A percentile compares a stretch with the other conserved stretches of the same genome.
phyloP scores from a whole-genome alignment of 1,140 invertebrate genomes.

The Magallana angulata region DNA sequence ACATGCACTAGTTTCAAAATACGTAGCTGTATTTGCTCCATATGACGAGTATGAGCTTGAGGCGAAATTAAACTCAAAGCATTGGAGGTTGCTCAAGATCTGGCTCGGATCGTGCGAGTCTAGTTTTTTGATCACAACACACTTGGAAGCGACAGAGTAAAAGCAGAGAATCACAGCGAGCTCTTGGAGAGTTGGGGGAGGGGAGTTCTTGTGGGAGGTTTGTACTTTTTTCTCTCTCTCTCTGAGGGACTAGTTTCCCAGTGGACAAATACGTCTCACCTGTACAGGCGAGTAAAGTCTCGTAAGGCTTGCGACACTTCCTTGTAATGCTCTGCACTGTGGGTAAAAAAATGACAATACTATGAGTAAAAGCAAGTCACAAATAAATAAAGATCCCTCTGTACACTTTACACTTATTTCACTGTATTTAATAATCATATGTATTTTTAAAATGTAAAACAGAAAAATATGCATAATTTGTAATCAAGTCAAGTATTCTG shows the following conservation, averaged over 20 bases:
- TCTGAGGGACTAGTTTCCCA: not conserved
- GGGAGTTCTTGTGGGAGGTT: not conserved
- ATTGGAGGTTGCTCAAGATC: not conserved
- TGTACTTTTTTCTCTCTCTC: not conserved
- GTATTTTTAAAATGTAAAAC: too few relatives aligned
- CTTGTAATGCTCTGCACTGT: constrained; percentile 86
- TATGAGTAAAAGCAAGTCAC: too few relatives aligned
- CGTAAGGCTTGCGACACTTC: constrained; percentile 85
- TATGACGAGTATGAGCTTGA: too few relatives aligned
- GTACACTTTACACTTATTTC: too few relatives aligned
- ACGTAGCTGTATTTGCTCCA: too few relatives aligned
- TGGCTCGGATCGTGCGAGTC: not conserved
- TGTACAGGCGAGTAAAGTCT: constrained; percentile 88
- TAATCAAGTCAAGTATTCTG: too few relatives aligned
- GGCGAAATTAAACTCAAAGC: not conserved
- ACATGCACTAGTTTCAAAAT: too few relatives aligned
- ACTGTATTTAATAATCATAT: too few relatives aligned
- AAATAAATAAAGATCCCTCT: too few relatives aligned
- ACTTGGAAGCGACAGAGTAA: constrained; percentile 6
- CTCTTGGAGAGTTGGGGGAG: not conserved
- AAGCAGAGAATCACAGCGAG: constrained; percentile 21
- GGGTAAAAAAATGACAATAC: too few relatives aligned
- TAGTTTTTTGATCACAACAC: constrained; percentile 26
- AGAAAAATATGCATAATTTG: too few relatives aligned
- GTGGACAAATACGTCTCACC: constrained; percentile 78